Conservation (phyloP, 1,140 invertebrate genomes). For the Lethrus apterus region DNA sequence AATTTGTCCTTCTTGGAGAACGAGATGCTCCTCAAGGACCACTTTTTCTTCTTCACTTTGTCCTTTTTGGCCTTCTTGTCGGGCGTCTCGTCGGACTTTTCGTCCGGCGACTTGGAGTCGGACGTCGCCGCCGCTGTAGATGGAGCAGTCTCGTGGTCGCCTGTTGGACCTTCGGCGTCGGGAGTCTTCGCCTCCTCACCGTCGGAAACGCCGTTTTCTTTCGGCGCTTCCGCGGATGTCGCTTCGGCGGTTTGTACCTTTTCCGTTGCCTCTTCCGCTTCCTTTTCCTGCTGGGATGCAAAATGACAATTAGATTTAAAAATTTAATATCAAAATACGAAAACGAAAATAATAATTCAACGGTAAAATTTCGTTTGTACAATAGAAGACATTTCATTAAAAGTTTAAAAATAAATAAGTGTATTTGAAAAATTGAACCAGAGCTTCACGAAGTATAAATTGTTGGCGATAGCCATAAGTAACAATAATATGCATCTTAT, state of each 20-base stretch:
- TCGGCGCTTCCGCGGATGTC: conserved; percentile 53
- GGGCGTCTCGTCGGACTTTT: conserved; percentile 53
- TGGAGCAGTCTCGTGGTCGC: conserved; percentile 51
- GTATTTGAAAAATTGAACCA: too few relatives aligned
- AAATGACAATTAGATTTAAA: too few relatives aligned
- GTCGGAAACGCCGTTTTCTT: conserved; percentile 22
- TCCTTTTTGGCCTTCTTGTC: conserved; percentile 69
- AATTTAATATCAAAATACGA: too few relatives aligned
- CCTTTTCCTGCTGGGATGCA: conserved; percentile 1
- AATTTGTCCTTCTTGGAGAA: conserved; percentile 79
- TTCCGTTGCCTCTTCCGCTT: not conserved
- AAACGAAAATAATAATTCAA: too few relatives aligned
- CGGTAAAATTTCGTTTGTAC: too few relatives aligned
- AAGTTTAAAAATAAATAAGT: too few relatives aligned
- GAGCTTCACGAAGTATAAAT: too few relatives aligned
- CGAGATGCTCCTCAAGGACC: conserved; percentile 73
- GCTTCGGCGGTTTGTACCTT: too few relatives aligned
- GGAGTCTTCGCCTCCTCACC: conserved; percentile 36
- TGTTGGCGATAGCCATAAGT: too few relatives aligned
- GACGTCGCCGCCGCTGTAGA: conserved; percentile 28
- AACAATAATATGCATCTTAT: too few relatives aligned
- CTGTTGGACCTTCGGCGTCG: conserved; percentile 38
- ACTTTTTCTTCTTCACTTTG: conserved; percentile 79
- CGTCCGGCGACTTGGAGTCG: conserved; percentile 39
- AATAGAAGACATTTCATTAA: too few relatives aligned